Percentiles rank a stretch among this genome's conserved stretches.
Evolutionary conservation across 2,888 invertebrate genomes (phyloP).

Genomic region (Coenonympha arcania): DNA sequence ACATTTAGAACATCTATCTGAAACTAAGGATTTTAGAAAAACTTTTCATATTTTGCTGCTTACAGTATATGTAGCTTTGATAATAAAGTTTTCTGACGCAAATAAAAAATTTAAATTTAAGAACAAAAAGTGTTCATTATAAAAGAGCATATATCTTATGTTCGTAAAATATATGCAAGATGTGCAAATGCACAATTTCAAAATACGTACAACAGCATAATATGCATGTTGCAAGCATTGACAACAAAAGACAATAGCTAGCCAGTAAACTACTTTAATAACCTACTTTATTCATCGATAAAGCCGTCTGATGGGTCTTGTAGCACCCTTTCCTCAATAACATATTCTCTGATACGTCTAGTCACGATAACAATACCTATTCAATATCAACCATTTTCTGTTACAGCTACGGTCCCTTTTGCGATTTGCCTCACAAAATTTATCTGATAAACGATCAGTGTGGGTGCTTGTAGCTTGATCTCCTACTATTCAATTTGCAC

Average conservation of each 20-base stretch:
- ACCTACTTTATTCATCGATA: conserved; percentile 68
- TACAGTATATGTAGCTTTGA: too few relatives aligned
- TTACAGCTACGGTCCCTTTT: conserved; percentile 42
- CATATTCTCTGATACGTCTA: conserved; percentile 45
- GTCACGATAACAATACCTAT: not conserved
- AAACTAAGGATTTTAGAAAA: not conserved
- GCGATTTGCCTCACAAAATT: conserved; percentile 30
- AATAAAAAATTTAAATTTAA: too few relatives aligned
- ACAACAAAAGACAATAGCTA: conserved; percentile 21
- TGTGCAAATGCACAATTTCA: too few relatives aligned
- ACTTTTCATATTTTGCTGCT: not conserved
- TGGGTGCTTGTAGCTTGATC: conserved; percentile 47
- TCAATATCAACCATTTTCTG: conserved; percentile 30
- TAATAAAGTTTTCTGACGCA: too few relatives aligned
- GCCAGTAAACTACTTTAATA: conserved; percentile 60
- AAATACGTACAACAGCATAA: too few relatives aligned
- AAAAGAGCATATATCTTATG: not conserved
- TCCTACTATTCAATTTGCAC: conserved; percentile 57
- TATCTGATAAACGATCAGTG: conserved; percentile 62
- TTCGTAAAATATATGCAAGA: not conserved
- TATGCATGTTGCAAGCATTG: too few relatives aligned
- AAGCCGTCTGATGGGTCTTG: conserved; percentile 51
- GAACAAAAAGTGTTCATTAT: not conserved
- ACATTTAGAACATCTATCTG: too few relatives aligned
- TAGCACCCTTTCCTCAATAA: conserved; percentile 63